A percentile compares a stretch with the other conserved stretches of the same genome.
Evolutionary conservation across 2,113 vertebrate species (phyloP).

Genomic region (Pogona vitticeps): DNA sequence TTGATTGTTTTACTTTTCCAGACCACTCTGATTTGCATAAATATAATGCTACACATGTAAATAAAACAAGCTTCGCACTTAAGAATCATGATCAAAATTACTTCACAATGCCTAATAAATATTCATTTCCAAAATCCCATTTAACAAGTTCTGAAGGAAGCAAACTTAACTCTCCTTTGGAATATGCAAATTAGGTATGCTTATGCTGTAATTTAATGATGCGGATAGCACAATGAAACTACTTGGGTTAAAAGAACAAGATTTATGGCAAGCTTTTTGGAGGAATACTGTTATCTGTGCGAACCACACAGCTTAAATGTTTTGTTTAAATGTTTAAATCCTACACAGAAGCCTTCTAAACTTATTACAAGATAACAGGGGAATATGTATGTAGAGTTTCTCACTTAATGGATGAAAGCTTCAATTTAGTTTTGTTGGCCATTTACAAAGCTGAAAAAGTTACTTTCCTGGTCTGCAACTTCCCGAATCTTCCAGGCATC

Average conservation of each 20-base stretch:
- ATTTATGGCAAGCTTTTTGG: constrained; percentile 39
- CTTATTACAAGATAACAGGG: neutral
- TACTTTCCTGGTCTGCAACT: no score
- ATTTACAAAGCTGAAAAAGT: neutral
- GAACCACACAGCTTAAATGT: constrained; percentile 47
- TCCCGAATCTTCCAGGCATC: no score
- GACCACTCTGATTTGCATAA: constrained; percentile 41
- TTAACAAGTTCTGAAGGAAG: constrained; percentile 49
- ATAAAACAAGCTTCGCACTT: constrained; percentile 39
- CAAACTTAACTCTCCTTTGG: constrained; percentile 26
- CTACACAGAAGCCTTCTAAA: constrained; percentile 20
- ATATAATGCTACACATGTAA: constrained; percentile 44
- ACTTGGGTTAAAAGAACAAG: constrained; percentile 41
- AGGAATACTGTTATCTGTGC: constrained; percentile 47
- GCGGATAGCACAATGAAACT: constrained; percentile 49
- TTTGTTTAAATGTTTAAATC: constrained; percentile 49
- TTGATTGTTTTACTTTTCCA: constrained; percentile 23
- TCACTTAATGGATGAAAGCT: neutral
- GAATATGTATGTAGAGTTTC: neutral
- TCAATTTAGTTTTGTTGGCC: neutral
- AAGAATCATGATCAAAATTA: constrained; percentile 48
- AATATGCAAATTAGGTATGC: constrained; percentile 43
- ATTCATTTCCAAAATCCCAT: constrained; percentile 57
- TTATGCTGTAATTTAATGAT: constrained; percentile 55
- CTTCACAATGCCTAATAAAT: constrained; percentile 55